Conservation (phyloP, 2,797 vertebrate species). For the Limnodromus scolopaceus region DNA sequence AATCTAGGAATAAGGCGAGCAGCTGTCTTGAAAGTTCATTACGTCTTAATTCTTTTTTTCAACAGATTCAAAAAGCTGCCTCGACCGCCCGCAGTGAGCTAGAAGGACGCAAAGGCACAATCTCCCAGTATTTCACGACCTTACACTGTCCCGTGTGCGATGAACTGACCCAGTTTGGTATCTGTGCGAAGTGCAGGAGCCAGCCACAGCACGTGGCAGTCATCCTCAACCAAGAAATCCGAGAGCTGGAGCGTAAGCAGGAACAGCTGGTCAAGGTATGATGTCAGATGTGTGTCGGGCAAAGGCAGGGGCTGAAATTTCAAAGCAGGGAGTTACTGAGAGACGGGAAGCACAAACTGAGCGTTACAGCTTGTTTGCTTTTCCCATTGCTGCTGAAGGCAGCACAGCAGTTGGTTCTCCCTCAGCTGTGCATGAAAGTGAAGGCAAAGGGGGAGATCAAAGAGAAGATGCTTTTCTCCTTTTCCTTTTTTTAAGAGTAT, state of each 20-base stretch:
- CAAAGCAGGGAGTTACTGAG: not conserved
- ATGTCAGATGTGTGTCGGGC: not conserved
- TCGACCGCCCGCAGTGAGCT: conserved; percentile 78
- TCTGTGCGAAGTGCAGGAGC: conserved; percentile 89
- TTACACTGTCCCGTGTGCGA: conserved; percentile 97
- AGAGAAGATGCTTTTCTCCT: not conserved
- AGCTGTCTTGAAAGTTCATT: not conserved
- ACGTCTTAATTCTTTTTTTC: not conserved
- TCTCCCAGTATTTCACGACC: conserved; percentile 97
- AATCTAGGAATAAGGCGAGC: not conserved
- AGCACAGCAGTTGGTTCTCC: not conserved
- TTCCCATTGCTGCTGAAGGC: not conserved
- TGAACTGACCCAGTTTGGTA: conserved; percentile 92
- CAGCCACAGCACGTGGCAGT: conserved; percentile 91
- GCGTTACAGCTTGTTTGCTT: not conserved
- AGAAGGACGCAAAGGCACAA: conserved; percentile 89
- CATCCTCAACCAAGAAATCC: conserved; percentile 90
- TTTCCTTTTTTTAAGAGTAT: not conserved
- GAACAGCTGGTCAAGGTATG: conserved; percentile 92
- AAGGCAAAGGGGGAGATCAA: not conserved
- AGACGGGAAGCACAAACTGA: accelerated
- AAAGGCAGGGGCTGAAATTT: not conserved
- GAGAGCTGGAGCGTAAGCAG: conserved; percentile 89
- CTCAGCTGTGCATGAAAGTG: not conserved
- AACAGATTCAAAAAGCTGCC: conserved; percentile 89